phyloP scores from a whole-genome alignment of 1,140 invertebrate genomes.

The Arctopsyche grandis region DNA sequence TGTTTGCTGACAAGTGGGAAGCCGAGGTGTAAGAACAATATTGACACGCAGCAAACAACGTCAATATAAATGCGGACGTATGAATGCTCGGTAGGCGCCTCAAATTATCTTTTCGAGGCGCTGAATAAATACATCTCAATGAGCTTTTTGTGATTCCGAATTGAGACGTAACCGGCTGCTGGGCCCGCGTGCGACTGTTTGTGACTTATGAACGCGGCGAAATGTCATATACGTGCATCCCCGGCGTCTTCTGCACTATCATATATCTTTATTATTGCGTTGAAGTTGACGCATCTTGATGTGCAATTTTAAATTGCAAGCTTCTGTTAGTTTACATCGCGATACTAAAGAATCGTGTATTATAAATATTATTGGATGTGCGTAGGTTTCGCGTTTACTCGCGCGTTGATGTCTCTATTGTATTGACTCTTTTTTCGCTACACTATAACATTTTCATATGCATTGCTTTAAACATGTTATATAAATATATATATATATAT shows the following conservation, averaged over 20 bases:
- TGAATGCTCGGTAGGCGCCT: constrained; percentile 10
- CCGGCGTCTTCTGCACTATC: no score
- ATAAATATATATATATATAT: no score
- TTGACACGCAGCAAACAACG: background rate
- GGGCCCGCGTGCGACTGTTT: no score
- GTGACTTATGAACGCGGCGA: background rate
- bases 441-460: no score
- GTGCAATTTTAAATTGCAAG: no score
- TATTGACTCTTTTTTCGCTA: no score
- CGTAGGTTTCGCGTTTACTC: no score
- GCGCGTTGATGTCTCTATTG: no score
- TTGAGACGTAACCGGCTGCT: background rate
- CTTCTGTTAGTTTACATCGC: no score
- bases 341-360: no score
- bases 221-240: background rate
- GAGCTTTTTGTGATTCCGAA: constrained; percentile 19
- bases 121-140: constrained; percentile 31
- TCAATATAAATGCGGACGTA: background rate
- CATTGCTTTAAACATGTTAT: no score
- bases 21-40: constrained; percentile 21
- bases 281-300: background rate
- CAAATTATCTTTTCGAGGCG: constrained; percentile 21
- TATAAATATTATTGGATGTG: no score
- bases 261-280: background rate
- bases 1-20: background rate